Base-by-base conservation (phyloP, 2,113 vertebrate species). In the Phylloscopus trochilus region DNA sequence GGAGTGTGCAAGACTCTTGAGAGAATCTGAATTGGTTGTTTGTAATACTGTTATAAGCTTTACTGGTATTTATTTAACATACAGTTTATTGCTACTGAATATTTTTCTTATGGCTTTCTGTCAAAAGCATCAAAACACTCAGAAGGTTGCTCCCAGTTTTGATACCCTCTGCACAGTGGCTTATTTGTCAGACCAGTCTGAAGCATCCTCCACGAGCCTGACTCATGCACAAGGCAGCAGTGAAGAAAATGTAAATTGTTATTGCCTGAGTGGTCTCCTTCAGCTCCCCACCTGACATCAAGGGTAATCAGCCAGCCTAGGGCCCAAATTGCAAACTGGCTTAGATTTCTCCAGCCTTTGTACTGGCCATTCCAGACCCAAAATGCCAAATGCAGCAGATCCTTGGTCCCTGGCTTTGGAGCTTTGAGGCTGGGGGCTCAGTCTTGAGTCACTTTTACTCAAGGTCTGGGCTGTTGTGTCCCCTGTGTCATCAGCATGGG, bases 31-130 rank as follows among this genome's bases (percentile, higher is more conserved):
- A 97, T 97, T 97, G 95, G 91, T 96, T 97, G 92, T 94, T 95
- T 97, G 69, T 97, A 98, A 98, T 98, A 97, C 97, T 96, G 92
- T 97, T 98, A 84, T 95, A 97, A 98, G 92, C 91, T 97, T 90
- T 97, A 89, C 93, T 95, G 79, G 85, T 97, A 87, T 98, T 98
- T 98, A 97, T 96, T 98, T 97, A 97, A 97, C 72, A 51, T 87
- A 64, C 62, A 82, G 31, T 96, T 97, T 97, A 96, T 97, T 95
- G 82, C 92, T 93, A 28, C 64, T 91, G 85, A 97, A 72, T 95
- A 86, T 96, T 96, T 97, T 83, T 94, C 94, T 86, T 85, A 6
- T 47, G 33, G 78, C 62, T 92, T 87, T 81, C 55, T 80, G 55
- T 91, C 73, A 58, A 91, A 87, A 87, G 89, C 33, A 43, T 81